These are phyloP conservation scores for Exephanes ischioxanthus DNA, from an alignment of 2,888 invertebrate species.

Conservation along the genomic window DNA sequence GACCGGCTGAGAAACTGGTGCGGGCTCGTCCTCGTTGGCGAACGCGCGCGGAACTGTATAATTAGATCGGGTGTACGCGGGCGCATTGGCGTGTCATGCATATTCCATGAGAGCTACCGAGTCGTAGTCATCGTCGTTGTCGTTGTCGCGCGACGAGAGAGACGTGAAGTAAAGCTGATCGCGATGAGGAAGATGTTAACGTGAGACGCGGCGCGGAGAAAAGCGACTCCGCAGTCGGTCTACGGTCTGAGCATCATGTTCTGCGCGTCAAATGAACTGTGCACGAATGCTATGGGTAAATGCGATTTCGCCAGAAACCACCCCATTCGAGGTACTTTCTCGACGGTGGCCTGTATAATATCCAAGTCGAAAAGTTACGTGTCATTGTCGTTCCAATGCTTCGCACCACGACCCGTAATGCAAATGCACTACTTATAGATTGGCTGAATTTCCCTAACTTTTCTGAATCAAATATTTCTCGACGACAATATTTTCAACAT, in stretches of 20 bases:
- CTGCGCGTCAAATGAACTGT: slow-evolving; percentile 35
- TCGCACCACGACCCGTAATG: too few species aligned
- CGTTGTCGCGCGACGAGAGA: slow-evolving; percentile 58
- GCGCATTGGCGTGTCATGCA: slow-evolving; percentile 83
- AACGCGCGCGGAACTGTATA: slow-evolving; percentile 80
- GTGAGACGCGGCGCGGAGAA: slow-evolving; percentile 18
- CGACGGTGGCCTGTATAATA: too few species aligned
- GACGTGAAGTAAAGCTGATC: slow-evolving; percentile 39
- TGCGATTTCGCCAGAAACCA: too few species aligned
- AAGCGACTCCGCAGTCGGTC: background rate
- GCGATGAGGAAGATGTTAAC: slow-evolving; percentile 24
- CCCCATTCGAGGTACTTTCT: too few species aligned
- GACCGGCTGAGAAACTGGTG: slow-evolving; percentile 37
- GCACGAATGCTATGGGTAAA: slow-evolving; percentile 11
- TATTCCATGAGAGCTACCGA: slow-evolving; percentile 80
- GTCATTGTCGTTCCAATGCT: too few species aligned
- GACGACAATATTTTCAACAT: too few species aligned
- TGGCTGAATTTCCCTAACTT: too few species aligned
- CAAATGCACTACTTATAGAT: too few species aligned
- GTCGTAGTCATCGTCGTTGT: slow-evolving; percentile 62
- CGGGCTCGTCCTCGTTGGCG: slow-evolving; percentile 58
- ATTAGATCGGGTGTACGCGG: slow-evolving; percentile 81
- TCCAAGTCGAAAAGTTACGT: too few species aligned
- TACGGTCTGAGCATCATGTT: slow-evolving; percentile 9
- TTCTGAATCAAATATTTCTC: too few species aligned